Conservation (phyloP, 2,113 vertebrate species). For the Notarius lentiginosus region DNA sequence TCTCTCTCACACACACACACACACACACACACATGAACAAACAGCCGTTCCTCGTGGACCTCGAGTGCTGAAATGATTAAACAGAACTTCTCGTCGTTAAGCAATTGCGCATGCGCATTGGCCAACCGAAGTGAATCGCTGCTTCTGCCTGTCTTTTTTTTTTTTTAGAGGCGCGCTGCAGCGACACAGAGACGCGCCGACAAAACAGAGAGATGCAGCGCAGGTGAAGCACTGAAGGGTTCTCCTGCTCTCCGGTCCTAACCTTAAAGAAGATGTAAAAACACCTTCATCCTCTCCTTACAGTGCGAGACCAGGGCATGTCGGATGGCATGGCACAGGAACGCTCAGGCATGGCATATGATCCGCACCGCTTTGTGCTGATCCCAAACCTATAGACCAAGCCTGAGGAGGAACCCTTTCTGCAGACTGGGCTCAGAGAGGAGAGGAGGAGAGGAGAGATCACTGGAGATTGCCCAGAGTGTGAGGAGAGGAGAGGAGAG, state of each 20-base stretch:
- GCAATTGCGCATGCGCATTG: slow-evolving; percentile 55
- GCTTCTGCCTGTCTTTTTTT: slow-evolving; percentile 34
- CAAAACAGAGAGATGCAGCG: background rate
- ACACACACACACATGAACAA: background rate
- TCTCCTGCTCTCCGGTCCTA: background rate
- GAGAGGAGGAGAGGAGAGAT: background rate
- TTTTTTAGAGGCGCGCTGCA: slow-evolving; percentile 31
- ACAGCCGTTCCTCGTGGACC: background rate
- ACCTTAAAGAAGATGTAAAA: slow-evolving; percentile 14
- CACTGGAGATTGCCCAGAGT: background rate
- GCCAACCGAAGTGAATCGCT: slow-evolving; percentile 24
- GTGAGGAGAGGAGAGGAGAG: background rate
- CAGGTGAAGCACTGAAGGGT: background rate
- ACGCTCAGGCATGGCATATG: slow-evolving; percentile 7
- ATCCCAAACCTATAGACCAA: slow-evolving; percentile 27
- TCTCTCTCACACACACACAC: background rate
- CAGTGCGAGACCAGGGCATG: background rate
- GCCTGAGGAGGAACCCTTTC: slow-evolving; percentile 29
- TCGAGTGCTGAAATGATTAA: slow-evolving; percentile 11
- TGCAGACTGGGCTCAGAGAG: slow-evolving; percentile 17
- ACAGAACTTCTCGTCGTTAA: slow-evolving; percentile 17
- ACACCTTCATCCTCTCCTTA: background rate
- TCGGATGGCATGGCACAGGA: background rate
- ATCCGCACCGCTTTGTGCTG: slow-evolving; percentile 23
- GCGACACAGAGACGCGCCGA: slow-evolving; percentile 20